These are phyloP conservation scores for Drosophila seclusa DNA, from an alignment of 2,888 invertebrate species.

Conservation along the genomic window DNA sequence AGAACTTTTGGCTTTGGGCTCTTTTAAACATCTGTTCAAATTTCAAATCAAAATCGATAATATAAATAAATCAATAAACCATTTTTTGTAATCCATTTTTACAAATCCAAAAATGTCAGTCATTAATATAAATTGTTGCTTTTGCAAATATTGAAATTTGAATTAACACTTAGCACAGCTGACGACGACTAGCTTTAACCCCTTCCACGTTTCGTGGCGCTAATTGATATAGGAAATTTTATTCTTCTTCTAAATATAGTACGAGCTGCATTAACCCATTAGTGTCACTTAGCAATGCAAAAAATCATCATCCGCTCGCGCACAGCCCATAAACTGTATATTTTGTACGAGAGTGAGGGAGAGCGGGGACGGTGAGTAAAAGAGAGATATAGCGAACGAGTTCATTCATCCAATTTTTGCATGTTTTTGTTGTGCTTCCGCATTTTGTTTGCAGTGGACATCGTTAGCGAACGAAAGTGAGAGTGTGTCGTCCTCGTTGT, in stretches of 20 bases:
- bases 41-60: too few relatives aligned
- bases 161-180: constrained; percentile 16
- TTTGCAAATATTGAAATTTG: neutral
- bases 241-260: constrained; percentile 47
- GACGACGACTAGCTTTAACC: constrained; percentile 13
- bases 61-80: too few relatives aligned
- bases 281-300: constrained; percentile 53
- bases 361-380: neutral
- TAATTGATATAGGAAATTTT: constrained; percentile 23
- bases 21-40: too few relatives aligned
- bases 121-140: neutral
- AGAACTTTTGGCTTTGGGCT: neutral
- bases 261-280: constrained; percentile 63
- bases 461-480: constrained; percentile 67
- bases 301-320: constrained; percentile 29
- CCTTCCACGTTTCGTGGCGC: constrained; percentile 6
- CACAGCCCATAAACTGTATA: constrained; percentile 30
- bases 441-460: constrained; percentile 53
- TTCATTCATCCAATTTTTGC: constrained; percentile 72
- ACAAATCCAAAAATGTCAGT: too few relatives aligned
- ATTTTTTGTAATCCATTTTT: too few relatives aligned
- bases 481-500: constrained; percentile 32
- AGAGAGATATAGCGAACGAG: constrained; percentile 26
- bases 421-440: constrained; percentile 61
- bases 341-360: constrained; percentile 10